Conservation (phyloP, 2,888 invertebrate species). For the Meteorus colon region DNA sequence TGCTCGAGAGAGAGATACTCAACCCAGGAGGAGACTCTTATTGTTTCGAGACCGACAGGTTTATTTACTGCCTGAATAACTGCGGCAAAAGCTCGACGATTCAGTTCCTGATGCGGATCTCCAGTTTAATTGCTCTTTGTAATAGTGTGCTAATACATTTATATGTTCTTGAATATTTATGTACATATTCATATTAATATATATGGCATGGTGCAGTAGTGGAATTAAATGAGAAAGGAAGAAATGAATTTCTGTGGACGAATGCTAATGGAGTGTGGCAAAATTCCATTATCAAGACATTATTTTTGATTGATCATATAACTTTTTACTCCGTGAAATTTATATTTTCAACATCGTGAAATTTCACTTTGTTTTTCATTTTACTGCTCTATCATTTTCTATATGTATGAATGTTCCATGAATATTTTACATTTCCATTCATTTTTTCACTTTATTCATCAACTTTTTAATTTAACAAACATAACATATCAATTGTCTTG, state of each 20-base stretch:
- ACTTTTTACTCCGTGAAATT: no score
- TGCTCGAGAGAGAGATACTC: slow-evolving; percentile 58
- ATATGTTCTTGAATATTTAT: slow-evolving; percentile 11
- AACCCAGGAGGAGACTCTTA: slow-evolving; percentile 62
- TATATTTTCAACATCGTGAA: no score
- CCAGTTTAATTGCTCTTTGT: slow-evolving; percentile 16
- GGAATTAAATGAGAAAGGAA: slow-evolving; percentile 2
- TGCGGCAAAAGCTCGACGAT: slow-evolving; percentile 53
- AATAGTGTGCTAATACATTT: slow-evolving; percentile 32
- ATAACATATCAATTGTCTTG: no score
- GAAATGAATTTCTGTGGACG: background rate
- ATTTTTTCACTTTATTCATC: no score
- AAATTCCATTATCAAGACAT: background rate
- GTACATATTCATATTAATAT: slow-evolving; percentile 5
- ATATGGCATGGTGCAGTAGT: background rate
- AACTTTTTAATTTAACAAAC: no score
- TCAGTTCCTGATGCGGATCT: slow-evolving; percentile 26
- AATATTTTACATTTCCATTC: no score
- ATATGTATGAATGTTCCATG: no score
- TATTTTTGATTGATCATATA: no score
- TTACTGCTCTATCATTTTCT: no score
- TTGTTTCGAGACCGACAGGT: slow-evolving; percentile 69
- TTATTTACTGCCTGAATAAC: slow-evolving; percentile 70
- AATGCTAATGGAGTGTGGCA: background rate
- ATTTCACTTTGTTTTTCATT: no score